Base-by-base conservation (phyloP, 2,113 vertebrate genomes). In the Campylomormyrus tamandua region DNA sequence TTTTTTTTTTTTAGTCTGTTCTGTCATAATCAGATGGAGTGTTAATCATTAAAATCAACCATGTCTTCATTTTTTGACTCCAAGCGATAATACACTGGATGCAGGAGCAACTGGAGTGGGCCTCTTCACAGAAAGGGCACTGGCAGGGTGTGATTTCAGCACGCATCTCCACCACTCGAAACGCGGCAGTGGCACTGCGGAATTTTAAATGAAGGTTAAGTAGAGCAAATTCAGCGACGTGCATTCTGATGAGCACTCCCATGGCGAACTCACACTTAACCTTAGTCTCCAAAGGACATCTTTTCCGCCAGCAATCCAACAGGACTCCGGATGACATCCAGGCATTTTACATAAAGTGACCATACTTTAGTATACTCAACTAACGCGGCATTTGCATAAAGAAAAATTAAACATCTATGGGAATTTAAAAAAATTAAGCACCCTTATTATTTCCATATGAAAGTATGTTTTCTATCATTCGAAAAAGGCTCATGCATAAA, bases 161-260 rank as follows among this genome's bases (percentile, higher is more conserved):
- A 87, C 31, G 42, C 49, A 66, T 89, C 91, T 48, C 89, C 88
- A 87, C 39, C 83, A 89, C 89, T 89, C 84, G 83, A 74, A 89
- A 27, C 17, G 3, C 66, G 45, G 58, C 62, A 83, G 77, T 91
- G 87, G 31, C 89, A 74, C 90, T 90, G 91, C 77, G 35, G 93
- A 92, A 93, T 92, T 90, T 90, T 89, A 91, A 93, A 93, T 92
- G 91, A 93, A 92, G 92, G 92, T 93, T 92, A 92, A 92, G 90
- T 90, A 89, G 90, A 90, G 90, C 90, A 89, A 92, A 91, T 77
- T 89, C 87, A 45, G 88, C 49, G 56, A 87, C 87, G 87, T 90
- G 91, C 92, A 93, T 93, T 92, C 91, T 91, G 92, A 92, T 94
- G 92, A 94, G 92, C 74, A 80, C 86, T 93, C 93, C 92, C 90